A percentile compares a stretch with the other conserved stretches of the same genome.
These are phyloP conservation scores for Drosophila cognata DNA, from an alignment of 2,888 invertebrate species.

Conservation along the genomic window DNA sequence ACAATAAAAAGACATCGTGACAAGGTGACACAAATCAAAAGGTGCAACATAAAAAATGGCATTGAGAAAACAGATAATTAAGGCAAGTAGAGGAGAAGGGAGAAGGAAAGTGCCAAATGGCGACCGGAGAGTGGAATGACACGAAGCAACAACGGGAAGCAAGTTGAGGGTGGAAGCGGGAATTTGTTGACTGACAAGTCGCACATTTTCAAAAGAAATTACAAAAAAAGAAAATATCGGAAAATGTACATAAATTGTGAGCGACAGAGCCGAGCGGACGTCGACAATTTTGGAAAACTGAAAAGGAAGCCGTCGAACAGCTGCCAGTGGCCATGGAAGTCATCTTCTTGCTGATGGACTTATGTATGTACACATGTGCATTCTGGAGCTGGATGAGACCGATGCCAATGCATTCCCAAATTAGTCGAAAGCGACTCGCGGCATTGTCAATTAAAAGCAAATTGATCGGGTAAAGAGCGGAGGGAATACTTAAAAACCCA, in stretches of 20 bases:
- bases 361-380: constrained; percentile 9
- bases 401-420: constrained; percentile 61
- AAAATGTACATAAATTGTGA: constrained; percentile 70
- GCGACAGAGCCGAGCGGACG: constrained; percentile 46
- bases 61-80: constrained; percentile 76
- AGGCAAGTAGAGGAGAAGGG: constrained; percentile 44
- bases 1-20: constrained; percentile 20
- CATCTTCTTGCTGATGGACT: constrained; percentile 48
- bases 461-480: constrained; percentile 30
- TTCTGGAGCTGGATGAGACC: constrained; percentile 2
- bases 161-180: constrained; percentile 33
- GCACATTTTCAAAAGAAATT: constrained; percentile 80
- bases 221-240: constrained; percentile 57
- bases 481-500: constrained; percentile 67
- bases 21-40: constrained; percentile 74
- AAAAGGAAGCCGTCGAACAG: constrained; percentile 57
- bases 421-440: constrained; percentile 59
- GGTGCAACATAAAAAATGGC: constrained; percentile 79
- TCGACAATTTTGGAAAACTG: constrained; percentile 44
- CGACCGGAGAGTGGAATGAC: constrained; percentile 63
- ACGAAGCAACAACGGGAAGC: constrained; percentile 32
- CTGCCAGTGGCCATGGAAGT: constrained; percentile 48
- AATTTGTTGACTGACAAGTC: constrained; percentile 78
- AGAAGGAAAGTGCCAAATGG: constrained; percentile 47
- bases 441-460: constrained; percentile 69